A percentile compares a stretch with the other conserved stretches of the same genome.
Evolutionary conservation across 2,797 vertebrate species (phyloP).

Genomic region (Alosa sapidissima): DNA sequence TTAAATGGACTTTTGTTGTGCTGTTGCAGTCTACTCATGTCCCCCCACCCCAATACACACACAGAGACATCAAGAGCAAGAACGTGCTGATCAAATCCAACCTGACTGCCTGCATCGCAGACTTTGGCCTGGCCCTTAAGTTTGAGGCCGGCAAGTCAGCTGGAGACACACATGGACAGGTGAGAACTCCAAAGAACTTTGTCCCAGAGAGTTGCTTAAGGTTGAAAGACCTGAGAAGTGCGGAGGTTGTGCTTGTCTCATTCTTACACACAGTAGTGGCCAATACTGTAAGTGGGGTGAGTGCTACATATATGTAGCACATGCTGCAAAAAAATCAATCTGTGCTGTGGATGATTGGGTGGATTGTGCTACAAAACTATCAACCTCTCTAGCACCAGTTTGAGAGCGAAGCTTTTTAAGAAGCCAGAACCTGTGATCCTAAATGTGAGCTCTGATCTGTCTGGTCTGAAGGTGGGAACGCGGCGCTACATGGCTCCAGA

Average conservation of each 20-base stretch:
- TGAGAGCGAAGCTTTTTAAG: not conserved
- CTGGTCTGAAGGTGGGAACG: constrained; percentile 82
- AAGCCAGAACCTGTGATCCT: not conserved
- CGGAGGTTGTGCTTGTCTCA: not conserved
- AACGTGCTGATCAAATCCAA: constrained; percentile 90
- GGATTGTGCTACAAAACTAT: too few species aligned
- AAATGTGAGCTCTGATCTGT: not conserved
- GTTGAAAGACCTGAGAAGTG: not conserved
- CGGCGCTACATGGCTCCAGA: constrained; percentile 94
- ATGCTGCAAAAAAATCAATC: too few species aligned
- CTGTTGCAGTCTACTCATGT: not conserved
- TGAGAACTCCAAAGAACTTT: constrained; percentile 54
- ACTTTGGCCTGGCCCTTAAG: constrained; percentile 89
- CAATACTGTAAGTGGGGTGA: not conserved
- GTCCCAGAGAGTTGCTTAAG: not conserved
- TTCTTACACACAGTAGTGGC: not conserved
- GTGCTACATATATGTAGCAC: too few species aligned
- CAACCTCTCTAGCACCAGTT: too few species aligned
- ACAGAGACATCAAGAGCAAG: constrained; percentile 96
- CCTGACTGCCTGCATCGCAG: constrained; percentile 88
- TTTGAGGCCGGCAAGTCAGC: constrained; percentile 93
- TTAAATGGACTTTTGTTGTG: not conserved
- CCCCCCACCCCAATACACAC: not conserved
- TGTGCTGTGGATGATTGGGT: too few species aligned
- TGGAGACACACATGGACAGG: constrained; percentile 92